A percentile compares a stretch with the other conserved stretches of the same genome.
Evolutionary conservation across 2,888 invertebrate species (phyloP).

Genomic region (Ormyrus pomaceus): DNA sequence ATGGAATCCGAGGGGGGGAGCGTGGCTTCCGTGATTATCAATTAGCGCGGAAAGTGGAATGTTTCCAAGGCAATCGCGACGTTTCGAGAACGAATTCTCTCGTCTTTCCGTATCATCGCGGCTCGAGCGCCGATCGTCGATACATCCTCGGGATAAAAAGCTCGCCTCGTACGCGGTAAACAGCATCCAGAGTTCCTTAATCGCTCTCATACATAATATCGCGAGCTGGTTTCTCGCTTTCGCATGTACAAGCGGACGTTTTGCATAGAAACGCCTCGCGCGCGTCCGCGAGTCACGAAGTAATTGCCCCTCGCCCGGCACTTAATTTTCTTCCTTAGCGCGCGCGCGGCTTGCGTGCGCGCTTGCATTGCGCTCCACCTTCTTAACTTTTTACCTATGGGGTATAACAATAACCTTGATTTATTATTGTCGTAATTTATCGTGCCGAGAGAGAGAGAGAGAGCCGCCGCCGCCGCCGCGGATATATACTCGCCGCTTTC

Average conservation of each 20-base stretch:
- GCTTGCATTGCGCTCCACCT: constrained; percentile 1
- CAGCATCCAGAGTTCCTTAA: neutral
- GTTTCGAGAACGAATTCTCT: neutral
- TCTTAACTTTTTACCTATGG: constrained; percentile 4
- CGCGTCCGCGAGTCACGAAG: constrained; percentile 44
- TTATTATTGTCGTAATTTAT: constrained; percentile 54
- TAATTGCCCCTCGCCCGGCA: constrained; percentile 35
- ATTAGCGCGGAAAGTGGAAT: neutral
- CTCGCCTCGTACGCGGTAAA: neutral
- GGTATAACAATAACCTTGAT: constrained; percentile 53
- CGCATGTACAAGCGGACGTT: neutral
- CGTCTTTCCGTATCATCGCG: neutral
- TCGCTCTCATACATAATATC: neutral
- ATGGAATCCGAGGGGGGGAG: neutral
- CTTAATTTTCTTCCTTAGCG: constrained; percentile 42
- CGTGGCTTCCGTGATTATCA: neutral
- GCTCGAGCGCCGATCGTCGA: no score
- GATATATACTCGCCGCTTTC: neutral
- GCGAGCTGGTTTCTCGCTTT: neutral
- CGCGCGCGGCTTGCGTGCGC: neutral
- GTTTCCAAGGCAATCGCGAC: neutral
- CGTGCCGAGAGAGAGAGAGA: constrained; percentile 24
- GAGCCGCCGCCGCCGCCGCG: neutral
- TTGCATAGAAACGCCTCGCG: constrained; percentile 26
- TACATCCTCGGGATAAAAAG: neutral